Percentiles rank a stretch among this genome's conserved stretches.
Conservation (phyloP, 2,888 invertebrate species). For the Ernsta delagoae region DNA sequence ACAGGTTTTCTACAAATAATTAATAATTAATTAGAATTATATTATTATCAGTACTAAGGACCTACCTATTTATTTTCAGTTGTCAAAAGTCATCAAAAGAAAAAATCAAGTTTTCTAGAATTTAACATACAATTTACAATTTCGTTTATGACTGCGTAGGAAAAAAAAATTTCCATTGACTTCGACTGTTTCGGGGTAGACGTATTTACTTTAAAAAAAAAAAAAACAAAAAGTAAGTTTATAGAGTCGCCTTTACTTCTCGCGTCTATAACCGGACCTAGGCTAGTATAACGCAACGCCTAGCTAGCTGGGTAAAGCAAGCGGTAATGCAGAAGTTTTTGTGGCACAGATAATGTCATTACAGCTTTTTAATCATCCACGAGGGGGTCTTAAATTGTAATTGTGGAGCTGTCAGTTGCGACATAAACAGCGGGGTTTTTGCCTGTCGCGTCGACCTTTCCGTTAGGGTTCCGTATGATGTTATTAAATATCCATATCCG, state of each 20-base stretch:
- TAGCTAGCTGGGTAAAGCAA: background rate
- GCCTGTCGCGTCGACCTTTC: slow-evolving; percentile 43
- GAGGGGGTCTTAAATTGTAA: slow-evolving; percentile 61
- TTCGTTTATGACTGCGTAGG: no score
- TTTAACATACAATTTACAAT: no score
- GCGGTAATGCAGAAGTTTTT: slow-evolving; percentile 55
- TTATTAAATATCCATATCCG: background rate
- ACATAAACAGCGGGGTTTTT: slow-evolving; percentile 43
- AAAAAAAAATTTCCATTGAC: no score
- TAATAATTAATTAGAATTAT: no score
- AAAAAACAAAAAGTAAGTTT: background rate
- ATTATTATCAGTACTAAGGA: no score
- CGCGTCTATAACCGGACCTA: slow-evolving; percentile 13
- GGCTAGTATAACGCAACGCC: slow-evolving; percentile 2
- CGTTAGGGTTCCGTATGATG: slow-evolving; percentile 19
- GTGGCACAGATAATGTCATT: slow-evolving; percentile 66
- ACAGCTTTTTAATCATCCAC: slow-evolving; percentile 73
- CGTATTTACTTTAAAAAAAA: no score
- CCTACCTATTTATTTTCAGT: no score
- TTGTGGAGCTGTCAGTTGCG: slow-evolving; percentile 46
- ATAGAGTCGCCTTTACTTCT: background rate
- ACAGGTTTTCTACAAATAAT: no score
- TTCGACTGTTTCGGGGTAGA: no score
- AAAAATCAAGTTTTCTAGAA: no score
- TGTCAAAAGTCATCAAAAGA: no score